These are phyloP conservation scores for Pomacea maculata DNA, from an alignment of 1,140 invertebrate genomes.

Conservation along the genomic window DNA sequence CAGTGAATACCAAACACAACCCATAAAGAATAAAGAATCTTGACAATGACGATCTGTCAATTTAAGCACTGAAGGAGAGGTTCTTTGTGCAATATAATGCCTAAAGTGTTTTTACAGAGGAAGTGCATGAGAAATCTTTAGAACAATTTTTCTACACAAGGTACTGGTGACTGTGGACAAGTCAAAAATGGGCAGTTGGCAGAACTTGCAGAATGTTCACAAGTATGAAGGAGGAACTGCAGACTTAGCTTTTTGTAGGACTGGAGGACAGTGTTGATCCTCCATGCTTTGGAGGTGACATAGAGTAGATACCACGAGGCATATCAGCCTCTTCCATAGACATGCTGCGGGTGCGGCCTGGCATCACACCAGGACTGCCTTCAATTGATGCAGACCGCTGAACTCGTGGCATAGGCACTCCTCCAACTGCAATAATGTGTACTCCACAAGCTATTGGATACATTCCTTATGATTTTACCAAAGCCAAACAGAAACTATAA, in stretches of 20 bases:
- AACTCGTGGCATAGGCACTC: conserved; percentile 57
- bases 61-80: background rate
- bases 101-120: background rate
- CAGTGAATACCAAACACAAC: too few species aligned
- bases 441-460: background rate
- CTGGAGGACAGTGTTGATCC: conserved; percentile 37
- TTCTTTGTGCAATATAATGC: background rate
- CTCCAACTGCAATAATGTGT: conserved; percentile 47
- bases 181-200: background rate
- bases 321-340: conserved; percentile 77
- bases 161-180: background rate
- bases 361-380: conserved; percentile 28
- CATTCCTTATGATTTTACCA: background rate
- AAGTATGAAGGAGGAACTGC: background rate
- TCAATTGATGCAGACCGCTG: conserved; percentile 48
- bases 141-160: background rate
- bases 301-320: conserved; percentile 55
- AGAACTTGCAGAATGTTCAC: conserved; percentile 11
- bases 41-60: too few species aligned
- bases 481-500: background rate
- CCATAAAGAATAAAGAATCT: too few species aligned
- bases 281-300: conserved; percentile 51
- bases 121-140: background rate
- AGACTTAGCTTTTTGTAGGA: conserved; percentile 34
- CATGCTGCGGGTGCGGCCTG: conserved; percentile 63